phyloP scores from a whole-genome alignment of 23 tunicate species.

The Aplidium turbinatum region DNA sequence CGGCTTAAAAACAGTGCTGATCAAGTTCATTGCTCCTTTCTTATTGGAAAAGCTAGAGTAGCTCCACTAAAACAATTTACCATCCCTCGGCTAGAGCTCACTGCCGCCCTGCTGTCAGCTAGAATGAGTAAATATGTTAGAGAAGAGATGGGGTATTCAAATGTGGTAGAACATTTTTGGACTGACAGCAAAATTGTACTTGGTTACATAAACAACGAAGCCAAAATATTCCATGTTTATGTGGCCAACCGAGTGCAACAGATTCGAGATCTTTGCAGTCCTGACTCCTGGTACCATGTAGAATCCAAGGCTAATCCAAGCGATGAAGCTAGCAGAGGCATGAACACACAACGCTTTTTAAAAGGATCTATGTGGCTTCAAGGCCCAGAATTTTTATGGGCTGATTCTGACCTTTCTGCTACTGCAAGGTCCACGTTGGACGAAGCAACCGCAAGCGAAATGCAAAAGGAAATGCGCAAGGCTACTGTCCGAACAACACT shows the following conservation, averaged over 20 bases:
- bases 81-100: constrained; percentile 26
- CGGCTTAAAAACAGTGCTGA: neutral
- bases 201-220: constrained; percentile 14
- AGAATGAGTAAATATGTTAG: neutral
- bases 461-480: constrained; percentile 14
- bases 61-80: constrained; percentile 23
- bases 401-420: neutral
- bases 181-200: constrained; percentile 21
- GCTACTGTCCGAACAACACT: neutral
- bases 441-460: neutral
- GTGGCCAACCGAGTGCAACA: constrained; percentile 31
- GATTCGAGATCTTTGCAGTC: constrained; percentile 12
- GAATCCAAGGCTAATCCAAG: constrained; percentile 4
- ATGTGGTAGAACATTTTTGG: constrained; percentile 1
- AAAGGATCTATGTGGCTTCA: neutral
- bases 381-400: constrained; percentile 13
- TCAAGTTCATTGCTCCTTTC: constrained; percentile 19
- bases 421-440: neutral
- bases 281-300: constrained; percentile 14
- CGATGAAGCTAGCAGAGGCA: constrained; percentile 16
- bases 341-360: neutral
- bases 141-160: neutral
- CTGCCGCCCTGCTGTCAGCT: constrained; percentile 19
- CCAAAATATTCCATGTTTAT: constrained; percentile 12
- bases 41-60: constrained; percentile 39